phyloP scores from a whole-genome alignment of 2,888 invertebrate genomes.

The Liposcelis brunnea region DNA sequence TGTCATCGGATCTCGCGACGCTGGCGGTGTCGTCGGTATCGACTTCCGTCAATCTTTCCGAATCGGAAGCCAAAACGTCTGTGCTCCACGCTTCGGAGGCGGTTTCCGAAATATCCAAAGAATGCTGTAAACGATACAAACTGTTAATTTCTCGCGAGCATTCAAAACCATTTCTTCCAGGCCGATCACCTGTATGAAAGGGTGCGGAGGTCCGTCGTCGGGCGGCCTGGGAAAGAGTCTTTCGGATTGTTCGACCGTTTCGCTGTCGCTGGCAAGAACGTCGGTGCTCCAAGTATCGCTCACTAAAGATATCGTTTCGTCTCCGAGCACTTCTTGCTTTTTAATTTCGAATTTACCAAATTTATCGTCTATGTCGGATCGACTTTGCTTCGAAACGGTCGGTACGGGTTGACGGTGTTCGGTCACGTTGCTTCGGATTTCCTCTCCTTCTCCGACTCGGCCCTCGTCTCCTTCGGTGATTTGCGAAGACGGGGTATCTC shows the following conservation, averaged over 20 bases:
- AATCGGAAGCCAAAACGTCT: constrained; percentile 85
- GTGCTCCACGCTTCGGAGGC: constrained; percentile 98
- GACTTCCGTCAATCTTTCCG: constrained; percentile 76
- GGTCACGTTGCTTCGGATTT: constrained; percentile 16
- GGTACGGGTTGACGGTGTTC: constrained; percentile 24
- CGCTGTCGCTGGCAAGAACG: constrained; percentile 90
- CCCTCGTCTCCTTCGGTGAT: constrained; percentile 59
- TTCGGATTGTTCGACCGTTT: constrained; percentile 68
- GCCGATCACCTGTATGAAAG: constrained; percentile 10
- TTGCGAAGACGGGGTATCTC: constrained; percentile 92
- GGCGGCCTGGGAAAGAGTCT: constrained; percentile 22
- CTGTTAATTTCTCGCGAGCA: neutral
- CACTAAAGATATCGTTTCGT: constrained; percentile 91
- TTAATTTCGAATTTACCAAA: constrained; percentile 97
- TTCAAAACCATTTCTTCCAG: constrained; percentile 22
- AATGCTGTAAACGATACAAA: neutral
- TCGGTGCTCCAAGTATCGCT: constrained; percentile 99
- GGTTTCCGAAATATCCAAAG: constrained; percentile 69
- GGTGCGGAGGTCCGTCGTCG: constrained; percentile 19
- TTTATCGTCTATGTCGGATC: constrained; percentile 93
- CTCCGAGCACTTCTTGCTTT: constrained; percentile 45
- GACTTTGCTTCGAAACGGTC: constrained; percentile 52
- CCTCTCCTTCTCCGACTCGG: constrained; percentile 27
- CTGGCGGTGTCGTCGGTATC: constrained; percentile 49
- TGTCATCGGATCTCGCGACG: constrained; percentile 56